A percentile compares a stretch with the other conserved stretches of the same genome.
phyloP scores from a whole-genome alignment of 2,888 invertebrate genomes.

The Nasonia oneida region DNA sequence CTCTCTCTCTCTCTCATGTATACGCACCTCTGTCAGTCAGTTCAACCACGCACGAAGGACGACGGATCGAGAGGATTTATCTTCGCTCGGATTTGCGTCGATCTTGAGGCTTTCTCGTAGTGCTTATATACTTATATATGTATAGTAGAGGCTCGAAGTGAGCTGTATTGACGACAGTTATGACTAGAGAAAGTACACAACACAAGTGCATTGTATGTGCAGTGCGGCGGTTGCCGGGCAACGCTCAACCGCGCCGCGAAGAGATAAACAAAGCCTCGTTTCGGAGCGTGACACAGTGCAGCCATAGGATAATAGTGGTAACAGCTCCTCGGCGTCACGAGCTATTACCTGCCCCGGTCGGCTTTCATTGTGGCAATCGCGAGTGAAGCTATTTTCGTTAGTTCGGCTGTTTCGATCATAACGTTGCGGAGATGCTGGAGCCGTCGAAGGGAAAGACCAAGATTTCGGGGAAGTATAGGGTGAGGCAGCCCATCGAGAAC shows the following conservation, averaged over 20 bases:
- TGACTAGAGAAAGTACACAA: background rate
- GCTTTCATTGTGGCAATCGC: no score
- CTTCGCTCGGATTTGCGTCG: background rate
- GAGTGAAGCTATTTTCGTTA: no score
- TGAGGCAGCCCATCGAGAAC: constrained; percentile 74
- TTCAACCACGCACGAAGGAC: constrained; percentile 1
- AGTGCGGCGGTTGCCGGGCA: constrained; percentile 35
- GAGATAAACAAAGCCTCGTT: constrained; percentile 37
- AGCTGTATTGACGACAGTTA: background rate
- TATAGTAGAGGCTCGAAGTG: background rate
- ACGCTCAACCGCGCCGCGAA: background rate
- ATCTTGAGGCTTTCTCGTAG: background rate
- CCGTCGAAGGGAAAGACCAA: constrained; percentile 68
- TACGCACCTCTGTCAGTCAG: no score
- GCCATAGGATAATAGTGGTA: background rate
- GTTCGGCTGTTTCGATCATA: background rate
- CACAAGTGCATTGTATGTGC: background rate
- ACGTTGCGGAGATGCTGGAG: constrained; percentile 42
- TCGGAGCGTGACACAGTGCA: background rate
- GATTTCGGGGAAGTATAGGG: constrained; percentile 73
- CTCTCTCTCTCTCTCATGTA: background rate
- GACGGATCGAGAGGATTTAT: background rate
- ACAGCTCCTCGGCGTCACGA: background rate
- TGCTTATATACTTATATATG: background rate
- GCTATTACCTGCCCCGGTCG: no score